Conservation (phyloP, 2,888 invertebrate species). For the Macaria notata region DNA sequence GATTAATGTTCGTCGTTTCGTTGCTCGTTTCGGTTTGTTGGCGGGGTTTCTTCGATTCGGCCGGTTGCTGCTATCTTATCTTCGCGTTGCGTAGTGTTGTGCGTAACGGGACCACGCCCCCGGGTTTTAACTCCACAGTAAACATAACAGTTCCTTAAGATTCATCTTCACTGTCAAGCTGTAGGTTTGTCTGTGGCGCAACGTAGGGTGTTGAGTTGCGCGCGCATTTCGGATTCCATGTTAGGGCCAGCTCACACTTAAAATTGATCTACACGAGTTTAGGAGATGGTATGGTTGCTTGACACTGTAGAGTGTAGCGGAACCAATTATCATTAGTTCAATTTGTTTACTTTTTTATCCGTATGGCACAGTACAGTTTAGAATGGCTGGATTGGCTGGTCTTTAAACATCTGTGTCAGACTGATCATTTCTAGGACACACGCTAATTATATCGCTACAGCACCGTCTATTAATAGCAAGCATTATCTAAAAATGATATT, state of each 20-base stretch:
- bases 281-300: slow-evolving; percentile 1
- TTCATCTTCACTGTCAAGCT: slow-evolving; percentile 51
- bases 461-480: no score
- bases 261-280: slow-evolving; percentile 30
- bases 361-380: no score
- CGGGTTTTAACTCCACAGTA: slow-evolving; percentile 37
- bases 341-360: no score
- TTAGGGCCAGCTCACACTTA: slow-evolving; percentile 66
- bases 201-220: slow-evolving; percentile 59
- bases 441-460: no score
- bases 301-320: not conserved
- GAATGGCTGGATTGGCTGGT: no score
- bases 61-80: slow-evolving; percentile 57
- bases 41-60: slow-evolving; percentile 32
- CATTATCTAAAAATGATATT: no score
- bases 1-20: slow-evolving; percentile 20
- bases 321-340: not conserved
- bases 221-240: slow-evolving; percentile 65
- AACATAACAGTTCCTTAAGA: slow-evolving; percentile 11
- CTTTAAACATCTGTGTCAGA: no score
- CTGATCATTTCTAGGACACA: no score
- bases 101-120: slow-evolving; percentile 76
- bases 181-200: slow-evolving; percentile 8
- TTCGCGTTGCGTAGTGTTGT: slow-evolving; percentile 64
- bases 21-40: no score